Base-by-base conservation (phyloP, 2,797 vertebrate genomes). In the Oryzias dopingdopingensis region DNA sequence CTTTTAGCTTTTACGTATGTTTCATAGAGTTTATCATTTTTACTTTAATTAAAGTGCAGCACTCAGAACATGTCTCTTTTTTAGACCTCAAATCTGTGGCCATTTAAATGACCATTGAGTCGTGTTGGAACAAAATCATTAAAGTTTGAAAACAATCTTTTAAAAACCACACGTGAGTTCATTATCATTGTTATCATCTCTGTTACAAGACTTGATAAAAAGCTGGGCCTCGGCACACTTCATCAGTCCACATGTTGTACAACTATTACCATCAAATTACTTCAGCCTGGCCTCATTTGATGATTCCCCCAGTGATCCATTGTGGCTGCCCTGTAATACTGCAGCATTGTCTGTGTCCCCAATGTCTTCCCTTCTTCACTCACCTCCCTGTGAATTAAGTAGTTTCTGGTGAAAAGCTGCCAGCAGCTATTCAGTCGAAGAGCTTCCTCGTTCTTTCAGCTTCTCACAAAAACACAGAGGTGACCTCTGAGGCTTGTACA, bases 311-410 rank as follows among this genome's bases (percentile, higher is more conserved):
- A 60, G 43, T 62, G 64, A 71, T 65, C 62, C 54, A 56, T 24
- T 73, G 67, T 45, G 65, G 52, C 56, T 63, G 62, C 50, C 37
- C 54, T 49, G 15, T 73, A 62, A 65, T 58, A 72, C 74, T 55
- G 41, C 40, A 54, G 56, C 53, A 56, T 43, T 76, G 78, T 79
- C 54, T 72, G 67, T 56, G 50, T 63, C 61, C 66, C 59, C 57
- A 22, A 58, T 24, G 51, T 68, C 61, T 74, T 66, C 22, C 48
- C 69, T 67, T 56, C 72, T 79, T 71, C 56, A 40, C 67, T 67
- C 69, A 65, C 65, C 72, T 81, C 72, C 73, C 69, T 42, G 17
- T 77, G 75, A 84, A 83, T 85, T 64, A 71, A 74, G 78, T 62
- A 47, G 49, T 79, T 74, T 80, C 47, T 67, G 65, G 71, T 84